phyloP scores from a whole-genome alignment of 2,888 invertebrate genomes.

The Bembecia ichneumoniformis region DNA sequence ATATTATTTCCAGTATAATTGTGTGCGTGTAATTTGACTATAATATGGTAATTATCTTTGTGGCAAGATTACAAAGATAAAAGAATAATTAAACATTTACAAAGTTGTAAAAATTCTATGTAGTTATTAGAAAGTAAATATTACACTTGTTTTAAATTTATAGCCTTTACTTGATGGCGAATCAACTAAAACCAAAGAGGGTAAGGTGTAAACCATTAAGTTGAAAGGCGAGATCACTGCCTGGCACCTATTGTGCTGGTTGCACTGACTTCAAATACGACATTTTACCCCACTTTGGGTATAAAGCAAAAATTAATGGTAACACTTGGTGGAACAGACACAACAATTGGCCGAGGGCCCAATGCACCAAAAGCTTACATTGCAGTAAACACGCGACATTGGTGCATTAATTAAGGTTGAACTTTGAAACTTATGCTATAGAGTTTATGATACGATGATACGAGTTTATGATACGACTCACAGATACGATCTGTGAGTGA shows the following conservation, averaged over 20 bases:
- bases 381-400: slow-evolving; percentile 39
- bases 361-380: slow-evolving; percentile 33
- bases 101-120: no score
- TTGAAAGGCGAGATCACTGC: slow-evolving; percentile 5
- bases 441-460: slow-evolving; percentile 10
- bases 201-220: not conserved
- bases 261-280: slow-evolving; percentile 26
- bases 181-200: no score
- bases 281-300: slow-evolving; percentile 11
- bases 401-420: slow-evolving; percentile 26
- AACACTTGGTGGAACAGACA: slow-evolving; percentile 49
- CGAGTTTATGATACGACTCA: no score
- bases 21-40: no score
- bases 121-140: no score
- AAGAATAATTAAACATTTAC: no score
- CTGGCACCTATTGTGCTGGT: slow-evolving; percentile 43
- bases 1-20: no score
- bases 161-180: no score
- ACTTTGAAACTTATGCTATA: slow-evolving; percentile 14
- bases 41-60: no score
- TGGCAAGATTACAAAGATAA: no score
- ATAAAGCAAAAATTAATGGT: slow-evolving; percentile 46
- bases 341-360: slow-evolving; percentile 35
- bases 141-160: no score
- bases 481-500: no score